Evolutionary conservation across 2,888 invertebrate genomes (phyloP).

Genomic region (Lasioglossum leucozonium): DNA sequence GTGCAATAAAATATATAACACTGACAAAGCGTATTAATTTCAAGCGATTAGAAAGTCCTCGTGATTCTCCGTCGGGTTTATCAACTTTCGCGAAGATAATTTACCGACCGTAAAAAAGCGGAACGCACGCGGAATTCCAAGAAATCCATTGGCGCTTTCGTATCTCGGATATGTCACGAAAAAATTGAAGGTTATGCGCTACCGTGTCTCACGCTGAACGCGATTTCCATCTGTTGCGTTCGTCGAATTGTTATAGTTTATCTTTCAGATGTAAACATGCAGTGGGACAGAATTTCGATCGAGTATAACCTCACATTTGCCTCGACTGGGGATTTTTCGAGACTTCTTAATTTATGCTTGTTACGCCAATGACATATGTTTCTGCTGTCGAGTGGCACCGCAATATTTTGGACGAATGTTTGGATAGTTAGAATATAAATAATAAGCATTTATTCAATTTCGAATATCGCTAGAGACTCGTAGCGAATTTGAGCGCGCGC

Average conservation of each 20-base stretch:
- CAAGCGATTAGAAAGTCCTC: neutral
- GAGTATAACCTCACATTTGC: slow-evolving; percentile 24
- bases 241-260: neutral
- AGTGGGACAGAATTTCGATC: neutral
- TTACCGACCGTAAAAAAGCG: slow-evolving; percentile 61
- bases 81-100: slow-evolving; percentile 52
- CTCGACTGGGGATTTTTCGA: neutral
- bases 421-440: slow-evolving; percentile 7
- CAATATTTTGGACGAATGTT: slow-evolving; percentile 13
- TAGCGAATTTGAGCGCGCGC: neutral
- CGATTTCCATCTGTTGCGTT: neutral
- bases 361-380: slow-evolving; percentile 9
- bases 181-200: slow-evolving; percentile 3
- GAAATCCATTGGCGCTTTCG: slow-evolving; percentile 42
- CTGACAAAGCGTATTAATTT: neutral
- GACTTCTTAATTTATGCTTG: slow-evolving; percentile 15
- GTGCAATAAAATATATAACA: neutral
- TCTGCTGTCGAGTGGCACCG: neutral
- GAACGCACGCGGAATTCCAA: slow-evolving; percentile 39
- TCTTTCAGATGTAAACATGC: neutral
- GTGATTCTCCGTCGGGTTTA: neutral
- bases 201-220: neutral
- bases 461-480: neutral
- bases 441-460: neutral
- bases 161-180: slow-evolving; percentile 19